Percentiles rank a stretch among this genome's conserved stretches.
Evolutionary conservation across 2,113 vertebrate genomes (phyloP).

Genomic region (Uria aalge): DNA sequence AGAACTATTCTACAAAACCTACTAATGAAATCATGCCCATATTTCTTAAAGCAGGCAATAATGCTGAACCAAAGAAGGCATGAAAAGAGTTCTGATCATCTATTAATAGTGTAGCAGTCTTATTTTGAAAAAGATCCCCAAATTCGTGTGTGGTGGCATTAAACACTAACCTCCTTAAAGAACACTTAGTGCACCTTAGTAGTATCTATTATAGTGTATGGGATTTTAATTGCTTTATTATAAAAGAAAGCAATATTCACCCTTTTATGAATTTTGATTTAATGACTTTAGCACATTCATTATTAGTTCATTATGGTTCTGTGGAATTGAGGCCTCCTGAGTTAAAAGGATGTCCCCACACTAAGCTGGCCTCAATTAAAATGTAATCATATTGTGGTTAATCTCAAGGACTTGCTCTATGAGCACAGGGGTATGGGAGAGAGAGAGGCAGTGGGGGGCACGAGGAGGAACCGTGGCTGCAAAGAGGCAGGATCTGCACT

Average conservation of each 20-base stretch:
- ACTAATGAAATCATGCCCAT: background rate
- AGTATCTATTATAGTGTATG: conserved; percentile 18
- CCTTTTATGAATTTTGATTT: conserved; percentile 69
- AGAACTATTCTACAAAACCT: background rate
- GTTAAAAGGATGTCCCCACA: conserved; percentile 62
- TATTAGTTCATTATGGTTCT: conserved; percentile 69
- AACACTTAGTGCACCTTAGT: background rate
- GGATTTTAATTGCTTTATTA: conserved; percentile 64
- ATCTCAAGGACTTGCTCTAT: conserved; percentile 31
- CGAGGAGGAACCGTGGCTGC: background rate
- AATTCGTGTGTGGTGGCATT: background rate
- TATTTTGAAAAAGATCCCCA: conserved; percentile 36
- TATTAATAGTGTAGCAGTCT: background rate
- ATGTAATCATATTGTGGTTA: conserved; percentile 65
- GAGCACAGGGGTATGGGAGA: background rate
- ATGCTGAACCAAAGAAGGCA: background rate
- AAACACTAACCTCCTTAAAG: conserved; percentile 31
- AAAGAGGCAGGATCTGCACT: background rate
- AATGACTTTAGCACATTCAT: conserved; percentile 65
- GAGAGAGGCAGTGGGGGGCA: background rate
- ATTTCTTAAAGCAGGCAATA: background rate
- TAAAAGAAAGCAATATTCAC: conserved; percentile 61
- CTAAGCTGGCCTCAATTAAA: conserved; percentile 70
- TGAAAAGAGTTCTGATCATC: conserved; percentile 9
- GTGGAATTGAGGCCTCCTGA: conserved; percentile 66